phyloP scores from a whole-genome alignment of 1,140 invertebrate species.

The Zophobas morio region DNA sequence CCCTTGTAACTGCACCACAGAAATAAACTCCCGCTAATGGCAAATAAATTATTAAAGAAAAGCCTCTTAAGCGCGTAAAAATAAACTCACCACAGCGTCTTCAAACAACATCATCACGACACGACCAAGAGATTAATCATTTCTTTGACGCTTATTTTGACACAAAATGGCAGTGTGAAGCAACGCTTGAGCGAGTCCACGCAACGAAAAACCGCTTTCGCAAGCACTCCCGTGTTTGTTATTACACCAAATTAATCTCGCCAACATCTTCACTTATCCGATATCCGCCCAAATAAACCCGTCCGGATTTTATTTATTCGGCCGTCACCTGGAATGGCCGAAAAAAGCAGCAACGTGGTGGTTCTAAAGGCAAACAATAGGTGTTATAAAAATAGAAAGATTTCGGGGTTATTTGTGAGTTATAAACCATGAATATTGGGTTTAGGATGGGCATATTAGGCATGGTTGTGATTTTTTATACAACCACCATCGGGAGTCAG shows the following conservation, averaged over 20 bases:
- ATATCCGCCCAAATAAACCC: not conserved
- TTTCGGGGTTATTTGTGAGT: constrained; percentile 53
- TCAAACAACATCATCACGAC: no score
- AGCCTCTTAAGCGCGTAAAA: no score
- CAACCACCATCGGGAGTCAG: constrained; percentile 34
- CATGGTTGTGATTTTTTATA: constrained; percentile 49
- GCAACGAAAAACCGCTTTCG: not conserved
- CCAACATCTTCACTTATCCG: not conserved
- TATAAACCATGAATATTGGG: constrained; percentile 55
- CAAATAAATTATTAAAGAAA: no score
- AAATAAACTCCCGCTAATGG: no score
- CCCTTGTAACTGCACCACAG: no score
- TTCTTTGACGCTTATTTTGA: constrained; percentile 1
- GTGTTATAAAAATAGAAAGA: constrained; percentile 53
- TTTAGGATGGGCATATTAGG: constrained; percentile 54
- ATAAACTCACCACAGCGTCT: no score
- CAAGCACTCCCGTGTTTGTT: not conserved
- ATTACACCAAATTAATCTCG: not conserved
- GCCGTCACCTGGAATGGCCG: not conserved
- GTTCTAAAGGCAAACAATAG: constrained; percentile 48
- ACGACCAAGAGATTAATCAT: not conserved
- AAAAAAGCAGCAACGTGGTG: constrained; percentile 24
- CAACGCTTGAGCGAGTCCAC: not conserved
- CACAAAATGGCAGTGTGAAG: constrained; percentile 3
- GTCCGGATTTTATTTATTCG: not conserved